phyloP scores from a whole-genome alignment of 2,113 vertebrate genomes.

The Eretmochelys imbricata region DNA sequence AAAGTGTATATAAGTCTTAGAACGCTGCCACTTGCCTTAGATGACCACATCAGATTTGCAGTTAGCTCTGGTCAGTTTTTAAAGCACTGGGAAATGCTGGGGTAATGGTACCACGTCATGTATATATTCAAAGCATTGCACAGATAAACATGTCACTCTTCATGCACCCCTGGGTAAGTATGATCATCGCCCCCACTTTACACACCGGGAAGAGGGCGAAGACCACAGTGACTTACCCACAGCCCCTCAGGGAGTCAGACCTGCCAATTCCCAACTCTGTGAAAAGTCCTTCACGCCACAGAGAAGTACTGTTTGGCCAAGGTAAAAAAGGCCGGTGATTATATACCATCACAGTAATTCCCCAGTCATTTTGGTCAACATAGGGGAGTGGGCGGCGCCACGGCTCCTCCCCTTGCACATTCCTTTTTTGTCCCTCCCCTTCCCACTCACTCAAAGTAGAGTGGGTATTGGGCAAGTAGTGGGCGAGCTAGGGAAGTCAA shows the following conservation, averaged over 20 bases:
- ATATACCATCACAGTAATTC: neutral
- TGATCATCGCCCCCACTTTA: neutral
- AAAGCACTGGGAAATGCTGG: neutral
- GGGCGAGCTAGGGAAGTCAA: neutral
- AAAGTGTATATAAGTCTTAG: neutral
- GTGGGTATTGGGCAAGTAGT: neutral
- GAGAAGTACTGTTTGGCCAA: neutral
- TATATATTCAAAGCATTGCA: neutral
- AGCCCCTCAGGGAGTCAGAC: neutral
- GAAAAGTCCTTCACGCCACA: neutral
- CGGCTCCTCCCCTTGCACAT: neutral
- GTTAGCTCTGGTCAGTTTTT: neutral
- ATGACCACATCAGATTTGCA: neutral
- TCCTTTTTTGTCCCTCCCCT: neutral
- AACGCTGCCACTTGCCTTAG: neutral
- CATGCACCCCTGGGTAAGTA: neutral
- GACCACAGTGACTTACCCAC: neutral
- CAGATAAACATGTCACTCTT: neutral
- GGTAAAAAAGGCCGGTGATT: neutral
- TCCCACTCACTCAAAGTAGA: neutral
- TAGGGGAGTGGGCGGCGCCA: neutral
- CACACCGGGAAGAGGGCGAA: too few relatives aligned
- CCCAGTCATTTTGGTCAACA: neutral
- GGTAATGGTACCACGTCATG: neutral
- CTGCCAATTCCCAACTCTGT: neutral